A percentile compares a stretch with the other conserved stretches of the same genome.
These are phyloP conservation scores for Xiphophorus birchmanni DNA, from an alignment of 2,797 vertebrate species.

Conservation along the genomic window DNA sequence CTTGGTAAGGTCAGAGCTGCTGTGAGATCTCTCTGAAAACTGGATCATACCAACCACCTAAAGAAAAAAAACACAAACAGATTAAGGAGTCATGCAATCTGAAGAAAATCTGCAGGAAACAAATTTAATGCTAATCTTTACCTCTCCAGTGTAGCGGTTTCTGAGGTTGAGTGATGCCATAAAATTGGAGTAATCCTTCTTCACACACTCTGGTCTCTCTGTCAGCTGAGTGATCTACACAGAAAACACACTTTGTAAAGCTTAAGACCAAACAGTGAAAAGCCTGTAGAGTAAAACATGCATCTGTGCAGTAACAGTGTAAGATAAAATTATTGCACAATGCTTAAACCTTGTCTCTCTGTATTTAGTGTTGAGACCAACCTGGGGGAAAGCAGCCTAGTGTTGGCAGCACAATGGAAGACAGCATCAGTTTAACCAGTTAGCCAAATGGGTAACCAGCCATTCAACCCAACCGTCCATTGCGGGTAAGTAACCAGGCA, in stretches of 20 bases:
- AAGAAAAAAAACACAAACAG: background rate
- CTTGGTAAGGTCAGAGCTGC: slow-evolving; percentile 89
- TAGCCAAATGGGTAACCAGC: slow-evolving; percentile 77
- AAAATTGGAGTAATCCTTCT: slow-evolving; percentile 99
- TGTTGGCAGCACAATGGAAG: slow-evolving; percentile 67
- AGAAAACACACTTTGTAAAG: slow-evolving; percentile 31
- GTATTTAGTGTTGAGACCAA: slow-evolving; percentile 76
- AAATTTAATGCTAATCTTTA: slow-evolving; percentile 38
- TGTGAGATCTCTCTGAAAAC: slow-evolving; percentile 87
- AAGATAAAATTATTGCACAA: slow-evolving; percentile 30
- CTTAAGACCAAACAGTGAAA: background rate
- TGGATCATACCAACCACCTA: slow-evolving; percentile 97
- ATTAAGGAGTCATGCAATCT: background rate
- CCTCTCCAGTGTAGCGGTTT: slow-evolving; percentile 97
- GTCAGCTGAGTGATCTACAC: slow-evolving; percentile 90
- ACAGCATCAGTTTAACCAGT: slow-evolving; percentile 76
- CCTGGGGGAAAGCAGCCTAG: slow-evolving; percentile 85
- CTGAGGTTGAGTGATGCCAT: slow-evolving; percentile 97
- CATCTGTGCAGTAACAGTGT: slow-evolving; percentile 28
- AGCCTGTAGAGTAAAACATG: background rate
- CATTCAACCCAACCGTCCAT: slow-evolving; percentile 78
- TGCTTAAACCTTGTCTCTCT: slow-evolving; percentile 49
- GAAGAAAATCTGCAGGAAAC: background rate
- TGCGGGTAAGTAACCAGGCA: slow-evolving; percentile 71
- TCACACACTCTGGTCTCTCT: slow-evolving; percentile 93